A percentile compares a stretch with the other conserved stretches of the same genome.
These are phyloP conservation scores for Anthonomus grandis DNA, from an alignment of 1,140 invertebrate genomes.

Conservation along the genomic window DNA sequence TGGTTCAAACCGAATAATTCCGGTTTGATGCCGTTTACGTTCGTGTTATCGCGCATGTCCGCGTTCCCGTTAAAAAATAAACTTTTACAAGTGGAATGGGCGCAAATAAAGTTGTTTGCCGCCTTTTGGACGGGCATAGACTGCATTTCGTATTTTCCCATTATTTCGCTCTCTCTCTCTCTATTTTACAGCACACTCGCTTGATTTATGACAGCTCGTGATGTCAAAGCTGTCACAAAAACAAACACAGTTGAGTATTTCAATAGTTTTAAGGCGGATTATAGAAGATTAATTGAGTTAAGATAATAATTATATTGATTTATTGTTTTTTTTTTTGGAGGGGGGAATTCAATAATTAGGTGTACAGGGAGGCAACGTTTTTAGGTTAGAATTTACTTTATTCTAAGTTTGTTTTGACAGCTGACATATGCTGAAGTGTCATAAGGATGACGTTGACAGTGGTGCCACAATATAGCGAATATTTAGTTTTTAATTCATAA, in stretches of 20 bases:
- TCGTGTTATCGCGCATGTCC: not conserved
- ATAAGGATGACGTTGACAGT: too few relatives aligned
- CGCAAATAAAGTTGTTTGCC: conserved; percentile 25
- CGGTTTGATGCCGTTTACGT: conserved; percentile 7
- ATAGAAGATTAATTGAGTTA: conserved; percentile 16
- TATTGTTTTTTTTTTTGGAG: not conserved
- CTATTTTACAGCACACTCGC: conserved; percentile 6
- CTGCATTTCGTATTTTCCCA: conserved; percentile 39
- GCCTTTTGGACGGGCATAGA: conserved; percentile 33
- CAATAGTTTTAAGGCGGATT: conserved; percentile 5
- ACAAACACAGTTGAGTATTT: too few relatives aligned
- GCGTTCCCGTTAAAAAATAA: conserved; percentile 17
- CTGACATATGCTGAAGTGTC: too few relatives aligned
- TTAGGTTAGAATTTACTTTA: too few relatives aligned
- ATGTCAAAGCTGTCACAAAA: too few relatives aligned
- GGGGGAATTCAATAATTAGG: not conserved
- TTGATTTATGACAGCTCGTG: not conserved
- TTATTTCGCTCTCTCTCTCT: conserved; percentile 11
- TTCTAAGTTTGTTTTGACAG: too few relatives aligned
- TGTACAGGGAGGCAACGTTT: too few relatives aligned
- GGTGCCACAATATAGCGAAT: too few relatives aligned
- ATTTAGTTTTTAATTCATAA: too few relatives aligned
- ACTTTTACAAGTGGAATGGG: conserved; percentile 22
- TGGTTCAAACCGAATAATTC: not conserved
- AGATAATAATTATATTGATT: conserved; percentile 13